Percentiles rank a stretch among this genome's conserved stretches.
These are phyloP conservation scores for Electrophaes corylata DNA, from an alignment of 2,888 invertebrate species.

Conservation along the genomic window DNA sequence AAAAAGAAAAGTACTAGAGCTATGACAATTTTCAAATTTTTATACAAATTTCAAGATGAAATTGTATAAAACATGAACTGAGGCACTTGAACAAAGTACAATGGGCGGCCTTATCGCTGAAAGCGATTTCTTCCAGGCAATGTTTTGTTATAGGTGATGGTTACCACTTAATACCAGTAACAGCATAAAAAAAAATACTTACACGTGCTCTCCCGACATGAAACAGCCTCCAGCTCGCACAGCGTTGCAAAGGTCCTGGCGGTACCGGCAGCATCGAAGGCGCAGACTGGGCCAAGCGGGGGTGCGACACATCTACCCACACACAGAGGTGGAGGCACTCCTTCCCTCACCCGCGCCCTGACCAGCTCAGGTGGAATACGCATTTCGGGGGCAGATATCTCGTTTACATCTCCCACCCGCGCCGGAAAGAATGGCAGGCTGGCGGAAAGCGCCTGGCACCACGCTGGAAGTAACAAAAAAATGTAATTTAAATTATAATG, in stretches of 20 bases:
- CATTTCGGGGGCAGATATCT: constrained; percentile 50
- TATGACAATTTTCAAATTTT: too few relatives aligned
- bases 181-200: constrained; percentile 59
- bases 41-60: too few relatives aligned
- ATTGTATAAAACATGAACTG: too few relatives aligned
- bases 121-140: too few relatives aligned
- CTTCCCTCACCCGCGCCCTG: constrained; percentile 65
- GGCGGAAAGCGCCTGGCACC: constrained; percentile 63
- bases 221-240: constrained; percentile 83
- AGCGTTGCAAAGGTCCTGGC: constrained; percentile 84
- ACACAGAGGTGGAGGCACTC: constrained; percentile 74
- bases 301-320: constrained; percentile 69
- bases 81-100: too few relatives aligned
- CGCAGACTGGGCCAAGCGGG: constrained; percentile 83
- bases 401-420: constrained; percentile 57
- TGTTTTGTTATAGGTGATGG: too few relatives aligned
- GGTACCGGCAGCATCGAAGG: constrained; percentile 83
- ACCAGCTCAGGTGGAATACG: constrained; percentile 53
- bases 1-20: too few relatives aligned
- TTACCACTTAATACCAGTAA: too few relatives aligned
- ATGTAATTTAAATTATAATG: not conserved
- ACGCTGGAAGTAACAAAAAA: constrained; percentile 55
- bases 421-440: constrained; percentile 65
- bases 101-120: too few relatives aligned
- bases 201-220: constrained; percentile 85